Percentiles rank a stretch among this genome's conserved stretches.
Conservation (phyloP, 2,888 invertebrate genomes). For the Ophonus ardosiacus region DNA sequence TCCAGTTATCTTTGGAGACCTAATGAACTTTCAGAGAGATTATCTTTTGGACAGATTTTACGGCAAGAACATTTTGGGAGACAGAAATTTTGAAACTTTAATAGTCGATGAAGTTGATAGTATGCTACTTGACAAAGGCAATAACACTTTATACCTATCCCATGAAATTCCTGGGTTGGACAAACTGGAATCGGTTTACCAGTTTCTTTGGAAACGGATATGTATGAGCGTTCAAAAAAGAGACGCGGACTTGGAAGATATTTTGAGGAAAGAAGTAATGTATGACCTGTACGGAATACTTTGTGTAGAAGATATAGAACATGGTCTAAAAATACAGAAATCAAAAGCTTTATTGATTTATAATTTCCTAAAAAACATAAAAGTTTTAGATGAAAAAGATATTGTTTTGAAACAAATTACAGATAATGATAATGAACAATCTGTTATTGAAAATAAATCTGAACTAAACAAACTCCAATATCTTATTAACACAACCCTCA, state of each 20-base stretch:
- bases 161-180: constrained; percentile 72
- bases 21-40: constrained; percentile 71
- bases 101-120: constrained; percentile 75
- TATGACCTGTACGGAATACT: constrained; percentile 66
- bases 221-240: constrained; percentile 56
- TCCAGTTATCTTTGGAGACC: constrained; percentile 71
- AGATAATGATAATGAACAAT: neutral
- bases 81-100: constrained; percentile 69
- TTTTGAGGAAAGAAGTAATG: constrained; percentile 66
- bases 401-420: constrained; percentile 60
- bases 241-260: constrained; percentile 63
- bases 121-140: constrained; percentile 74
- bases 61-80: constrained; percentile 69
- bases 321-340: constrained; percentile 65
- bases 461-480: constrained; percentile 65
- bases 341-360: constrained; percentile 64
- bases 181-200: constrained; percentile 71
- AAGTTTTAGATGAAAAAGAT: constrained; percentile 57
- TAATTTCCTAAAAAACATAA: constrained; percentile 64
- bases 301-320: constrained; percentile 66
- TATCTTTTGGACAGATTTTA: constrained; percentile 71
- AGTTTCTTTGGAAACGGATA: constrained; percentile 70
- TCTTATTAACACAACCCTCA: constrained; percentile 66
- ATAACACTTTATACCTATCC: constrained; percentile 72
- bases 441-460: constrained; percentile 48